A percentile compares a stretch with the other conserved stretches of the same genome.
Conservation (phyloP, 2,888 invertebrate genomes). For the Lutraria lutraria region DNA sequence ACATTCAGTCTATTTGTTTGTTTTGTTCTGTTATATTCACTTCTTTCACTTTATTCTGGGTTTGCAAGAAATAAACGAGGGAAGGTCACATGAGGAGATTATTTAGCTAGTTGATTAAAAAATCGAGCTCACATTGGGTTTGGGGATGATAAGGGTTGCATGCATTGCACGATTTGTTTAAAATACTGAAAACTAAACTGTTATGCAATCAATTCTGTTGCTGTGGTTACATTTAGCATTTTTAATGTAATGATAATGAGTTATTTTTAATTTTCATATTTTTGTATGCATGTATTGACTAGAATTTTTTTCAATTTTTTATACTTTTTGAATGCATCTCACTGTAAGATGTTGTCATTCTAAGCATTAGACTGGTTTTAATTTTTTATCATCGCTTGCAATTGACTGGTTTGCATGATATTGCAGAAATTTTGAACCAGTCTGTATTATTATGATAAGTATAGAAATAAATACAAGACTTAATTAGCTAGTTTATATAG, state of each 20-base stretch:
- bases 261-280: too few relatives aligned
- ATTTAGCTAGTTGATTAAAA: neutral
- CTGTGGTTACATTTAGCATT: too few relatives aligned
- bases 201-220: too few relatives aligned
- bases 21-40: neutral
- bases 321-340: neutral
- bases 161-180: neutral
- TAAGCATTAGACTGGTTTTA: neutral
- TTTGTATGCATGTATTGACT: too few relatives aligned
- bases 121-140: neutral
- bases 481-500: conserved; percentile 14
- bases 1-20: conserved; percentile 15
- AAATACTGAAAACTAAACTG: too few relatives aligned
- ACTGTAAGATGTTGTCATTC: neutral
- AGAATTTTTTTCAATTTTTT: too few relatives aligned
- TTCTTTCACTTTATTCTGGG: neutral
- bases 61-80: neutral
- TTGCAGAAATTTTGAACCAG: neutral
- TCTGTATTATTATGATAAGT: neutral
- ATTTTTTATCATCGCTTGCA: neutral
- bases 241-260: too few relatives aligned
- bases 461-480: neutral
- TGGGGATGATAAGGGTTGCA: neutral
- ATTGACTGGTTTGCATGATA: neutral
- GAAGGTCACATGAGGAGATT: neutral